Percentiles rank a stretch among this genome's conserved stretches.
Evolutionary conservation across 2,797 vertebrate species (phyloP).

Genomic region (Pitangus sulphuratus): DNA sequence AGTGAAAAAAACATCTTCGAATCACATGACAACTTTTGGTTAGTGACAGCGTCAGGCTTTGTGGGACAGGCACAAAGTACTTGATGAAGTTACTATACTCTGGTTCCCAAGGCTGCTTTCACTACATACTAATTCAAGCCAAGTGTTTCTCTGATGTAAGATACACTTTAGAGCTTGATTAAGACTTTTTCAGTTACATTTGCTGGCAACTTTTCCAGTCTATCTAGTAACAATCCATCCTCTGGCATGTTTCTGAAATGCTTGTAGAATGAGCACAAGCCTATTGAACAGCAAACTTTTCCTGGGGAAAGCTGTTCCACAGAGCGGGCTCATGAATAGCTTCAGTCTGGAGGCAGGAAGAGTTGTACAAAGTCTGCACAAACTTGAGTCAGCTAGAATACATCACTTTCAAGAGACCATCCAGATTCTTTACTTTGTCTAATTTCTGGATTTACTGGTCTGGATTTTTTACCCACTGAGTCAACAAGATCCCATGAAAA

Average conservation of each 20-base stretch:
- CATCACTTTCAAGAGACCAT: background rate
- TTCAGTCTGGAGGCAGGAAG: background rate
- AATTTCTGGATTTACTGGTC: background rate
- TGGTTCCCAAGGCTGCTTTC: background rate
- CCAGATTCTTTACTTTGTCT: background rate
- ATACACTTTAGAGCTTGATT: background rate
- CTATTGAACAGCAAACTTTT: background rate
- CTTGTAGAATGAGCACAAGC: background rate
- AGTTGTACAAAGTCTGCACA: background rate
- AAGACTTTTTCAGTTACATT: background rate
- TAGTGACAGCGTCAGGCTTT: background rate
- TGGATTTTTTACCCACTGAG: background rate
- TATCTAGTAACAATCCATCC: background rate
- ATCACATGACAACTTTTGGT: background rate
- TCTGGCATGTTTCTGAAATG: background rate
- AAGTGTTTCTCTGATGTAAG: background rate
- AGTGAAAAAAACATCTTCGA: background rate
- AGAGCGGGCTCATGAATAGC: fast-evolving
- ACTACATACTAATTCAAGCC: background rate
- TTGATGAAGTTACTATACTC: background rate
- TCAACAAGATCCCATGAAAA: background rate
- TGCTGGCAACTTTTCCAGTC: background rate
- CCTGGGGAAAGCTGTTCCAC: background rate
- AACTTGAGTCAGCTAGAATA: background rate
- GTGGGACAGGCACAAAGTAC: background rate